Base-by-base conservation (phyloP, 2,113 vertebrate species). In the Romanogobio albipinnatus region DNA sequence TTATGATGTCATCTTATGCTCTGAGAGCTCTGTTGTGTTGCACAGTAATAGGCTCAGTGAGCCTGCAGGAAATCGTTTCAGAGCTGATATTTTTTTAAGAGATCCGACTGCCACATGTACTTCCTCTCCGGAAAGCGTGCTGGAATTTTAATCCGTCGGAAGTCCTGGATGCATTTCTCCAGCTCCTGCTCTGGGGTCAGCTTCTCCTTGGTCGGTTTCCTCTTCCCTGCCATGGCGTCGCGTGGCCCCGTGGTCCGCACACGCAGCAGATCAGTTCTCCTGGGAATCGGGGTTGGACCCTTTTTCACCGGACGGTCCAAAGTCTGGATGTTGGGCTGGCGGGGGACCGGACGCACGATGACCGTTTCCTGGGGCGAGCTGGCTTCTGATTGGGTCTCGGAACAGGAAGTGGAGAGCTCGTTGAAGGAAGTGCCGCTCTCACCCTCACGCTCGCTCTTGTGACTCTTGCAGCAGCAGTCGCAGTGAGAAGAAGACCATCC, bases 81-180 rank as follows among this genome's bases (percentile, higher is more conserved):
- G 82, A 99, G 96, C 87, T 95, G 96, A 84, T 99, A 99, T 88
- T 99, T 99, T 88, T 96, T 92, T 88, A 99, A 93, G 62, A 99
- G 97, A 91, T 99, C 98, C 0, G 97, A 97, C 88, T 99, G 98
- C 98, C 98, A 99, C 89, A 96, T 96, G 82, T 98, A 95, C 85
- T 99, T 99, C 90, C 97, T 96, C 92, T 99, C 97, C 0, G 97
- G 97, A 91, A 99, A 99, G 87, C 91, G 96, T 56, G 98, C 97
- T 0, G 98, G 98, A 89, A 99, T 99, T 92, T 97, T 96, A 90
- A 99, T 99, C 89, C 97, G 97, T 13, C 96, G 95, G 94, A 99
- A 99, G 96, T 99, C 98, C 94, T 98, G 97, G 93, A 99, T 99
- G 84, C 98, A 99, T 88, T 97, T 99, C 87, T 99, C 96, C 85